These are phyloP conservation scores for Elephas maximus DNA, from an alignment of 2,113 vertebrate genomes.

Conservation along the genomic window DNA sequence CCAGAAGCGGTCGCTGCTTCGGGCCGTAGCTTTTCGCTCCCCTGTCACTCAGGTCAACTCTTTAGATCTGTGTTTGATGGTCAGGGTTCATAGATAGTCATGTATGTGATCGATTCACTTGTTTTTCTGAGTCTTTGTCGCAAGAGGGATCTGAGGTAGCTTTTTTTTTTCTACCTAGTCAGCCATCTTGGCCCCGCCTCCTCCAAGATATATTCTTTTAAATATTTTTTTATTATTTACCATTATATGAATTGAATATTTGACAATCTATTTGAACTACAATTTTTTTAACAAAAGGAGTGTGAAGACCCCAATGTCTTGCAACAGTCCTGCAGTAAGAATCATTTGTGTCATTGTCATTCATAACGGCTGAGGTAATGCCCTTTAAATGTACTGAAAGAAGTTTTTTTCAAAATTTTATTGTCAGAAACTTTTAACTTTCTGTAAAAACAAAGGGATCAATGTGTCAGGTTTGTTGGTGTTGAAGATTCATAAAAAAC, in stretches of 20 bases:
- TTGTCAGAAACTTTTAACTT: not conserved
- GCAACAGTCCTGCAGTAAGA: not conserved
- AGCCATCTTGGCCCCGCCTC: too few relatives aligned
- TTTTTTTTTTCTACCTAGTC: too few relatives aligned
- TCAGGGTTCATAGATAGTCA: too few relatives aligned
- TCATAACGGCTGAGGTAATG: not conserved
- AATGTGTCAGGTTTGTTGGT: not conserved
- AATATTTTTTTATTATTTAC: not conserved
- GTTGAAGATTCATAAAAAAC: not conserved
- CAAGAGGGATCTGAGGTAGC: too few relatives aligned
- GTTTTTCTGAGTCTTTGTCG: too few relatives aligned
- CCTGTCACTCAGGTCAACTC: too few relatives aligned
- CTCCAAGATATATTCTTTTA: not conserved
- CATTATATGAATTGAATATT: not conserved
- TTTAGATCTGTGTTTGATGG: too few relatives aligned
- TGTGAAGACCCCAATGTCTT: not conserved
- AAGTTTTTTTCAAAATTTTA: not conserved
- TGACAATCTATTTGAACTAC: not conserved
- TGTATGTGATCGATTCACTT: too few relatives aligned
- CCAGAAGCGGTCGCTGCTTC: too few relatives aligned
- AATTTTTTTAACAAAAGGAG: not conserved
- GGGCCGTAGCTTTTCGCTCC: too few relatives aligned
- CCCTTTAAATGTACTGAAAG: not conserved
- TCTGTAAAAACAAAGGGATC: not conserved
- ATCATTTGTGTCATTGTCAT: not conserved